Percentiles rank a stretch among this genome's conserved stretches.
These are phyloP conservation scores for Napeogenes inachia DNA, from an alignment of 2,888 invertebrate species.

Conservation along the genomic window DNA sequence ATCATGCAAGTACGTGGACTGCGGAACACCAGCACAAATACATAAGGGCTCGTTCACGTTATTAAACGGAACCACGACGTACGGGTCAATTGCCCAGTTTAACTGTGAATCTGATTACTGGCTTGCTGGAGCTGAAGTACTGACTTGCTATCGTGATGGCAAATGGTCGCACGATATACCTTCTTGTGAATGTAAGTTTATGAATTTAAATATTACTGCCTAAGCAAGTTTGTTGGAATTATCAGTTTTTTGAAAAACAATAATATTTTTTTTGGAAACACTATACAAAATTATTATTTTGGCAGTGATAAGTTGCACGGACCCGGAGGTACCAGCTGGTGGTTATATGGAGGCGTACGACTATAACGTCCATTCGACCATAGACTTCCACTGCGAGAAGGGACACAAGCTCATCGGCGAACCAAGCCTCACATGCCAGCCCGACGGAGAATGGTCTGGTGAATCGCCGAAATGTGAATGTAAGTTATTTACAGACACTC, in stretches of 20 bases:
- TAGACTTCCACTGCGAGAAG: slow-evolving; percentile 91
- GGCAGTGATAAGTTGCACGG: slow-evolving; percentile 89
- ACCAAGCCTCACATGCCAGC: slow-evolving; percentile 82
- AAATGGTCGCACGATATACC: slow-evolving; percentile 93
- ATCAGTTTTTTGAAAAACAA: not conserved
- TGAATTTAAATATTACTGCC: not conserved
- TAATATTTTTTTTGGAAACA: not conserved
- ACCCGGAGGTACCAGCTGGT: slow-evolving; percentile 90
- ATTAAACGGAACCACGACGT: slow-evolving; percentile 88
- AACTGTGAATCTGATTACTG: slow-evolving; percentile 89
- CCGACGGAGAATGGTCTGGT: slow-evolving; percentile 90
- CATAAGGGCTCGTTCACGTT: slow-evolving; percentile 85
- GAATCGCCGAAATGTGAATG: slow-evolving; percentile 90
- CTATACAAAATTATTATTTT: slow-evolving; percentile 21
- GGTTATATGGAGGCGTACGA: slow-evolving; percentile 93
- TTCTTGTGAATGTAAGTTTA: slow-evolving; percentile 86
- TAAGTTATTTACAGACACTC: slow-evolving; percentile 56
- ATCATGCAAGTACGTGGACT: slow-evolving; percentile 90
- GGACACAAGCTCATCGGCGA: slow-evolving; percentile 89
- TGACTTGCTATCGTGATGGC: slow-evolving; percentile 88
- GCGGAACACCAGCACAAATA: slow-evolving; percentile 87
- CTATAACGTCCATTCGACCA: slow-evolving; percentile 90
- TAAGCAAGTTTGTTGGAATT: not conserved
- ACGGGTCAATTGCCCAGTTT: slow-evolving; percentile 87
- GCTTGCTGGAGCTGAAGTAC: slow-evolving; percentile 84